Percentiles rank a stretch among this genome's conserved stretches.
These are phyloP conservation scores for Melieria picta DNA, from an alignment of 2,888 invertebrate species.

Conservation along the genomic window DNA sequence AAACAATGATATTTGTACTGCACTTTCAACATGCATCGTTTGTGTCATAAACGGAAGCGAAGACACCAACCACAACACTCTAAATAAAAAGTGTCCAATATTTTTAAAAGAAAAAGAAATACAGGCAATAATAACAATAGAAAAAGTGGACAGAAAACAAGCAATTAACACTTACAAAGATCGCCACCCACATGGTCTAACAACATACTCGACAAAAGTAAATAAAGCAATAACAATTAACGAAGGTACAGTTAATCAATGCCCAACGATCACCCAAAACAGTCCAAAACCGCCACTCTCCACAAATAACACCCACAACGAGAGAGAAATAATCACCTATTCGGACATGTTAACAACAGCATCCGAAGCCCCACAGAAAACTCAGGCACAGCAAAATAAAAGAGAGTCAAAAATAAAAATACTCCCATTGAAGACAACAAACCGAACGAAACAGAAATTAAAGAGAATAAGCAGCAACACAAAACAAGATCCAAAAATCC, in stretches of 20 bases:
- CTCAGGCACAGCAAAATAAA: too few relatives aligned
- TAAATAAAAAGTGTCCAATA: too few relatives aligned
- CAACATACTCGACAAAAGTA: background rate
- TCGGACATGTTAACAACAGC: background rate
- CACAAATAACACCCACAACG: background rate
- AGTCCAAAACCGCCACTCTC: background rate
- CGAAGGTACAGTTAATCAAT: background rate
- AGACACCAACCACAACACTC: too few relatives aligned
- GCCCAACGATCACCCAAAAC: background rate
- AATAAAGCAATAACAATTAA: background rate
- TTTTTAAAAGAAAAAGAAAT: too few relatives aligned
- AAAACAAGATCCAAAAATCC: background rate
- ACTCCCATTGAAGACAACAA: constrained; percentile 1
- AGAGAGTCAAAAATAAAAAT: constrained; percentile 7
- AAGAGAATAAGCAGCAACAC: constrained; percentile 13
- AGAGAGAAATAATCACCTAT: constrained; percentile 4
- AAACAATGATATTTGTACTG: constrained; percentile 13
- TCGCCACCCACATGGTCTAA: constrained; percentile 17
- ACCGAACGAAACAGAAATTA: constrained; percentile 15
- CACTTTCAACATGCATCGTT: constrained; percentile 10
- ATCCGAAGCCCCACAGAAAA: too few relatives aligned
- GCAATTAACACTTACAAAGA: constrained; percentile 19
- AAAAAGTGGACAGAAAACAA: constrained; percentile 17
- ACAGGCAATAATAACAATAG: too few relatives aligned
- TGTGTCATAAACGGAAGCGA: constrained; percentile 2